A percentile compares a stretch with the other conserved stretches of the same genome.
Conservation (phyloP, 1,140 invertebrate species). For the Euura lappo region DNA sequence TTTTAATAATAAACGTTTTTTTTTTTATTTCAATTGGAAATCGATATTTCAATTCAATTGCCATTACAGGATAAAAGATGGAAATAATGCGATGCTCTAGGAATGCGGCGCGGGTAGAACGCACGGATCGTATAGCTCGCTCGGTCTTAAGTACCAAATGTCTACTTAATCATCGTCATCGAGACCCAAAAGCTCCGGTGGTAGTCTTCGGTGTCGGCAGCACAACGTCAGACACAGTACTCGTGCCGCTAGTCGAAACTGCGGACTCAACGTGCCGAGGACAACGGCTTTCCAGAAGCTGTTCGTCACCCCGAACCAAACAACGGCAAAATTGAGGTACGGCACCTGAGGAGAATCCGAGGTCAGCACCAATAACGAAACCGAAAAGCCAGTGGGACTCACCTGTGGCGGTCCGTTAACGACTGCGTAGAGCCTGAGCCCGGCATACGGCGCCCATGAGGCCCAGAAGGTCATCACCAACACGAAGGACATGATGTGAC, state of each 20-base stretch:
- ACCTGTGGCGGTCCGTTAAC: constrained; percentile 60
- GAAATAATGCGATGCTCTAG: constrained; percentile 38
- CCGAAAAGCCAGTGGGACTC: not conserved
- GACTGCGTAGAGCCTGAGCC: constrained; percentile 69
- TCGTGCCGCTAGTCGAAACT: constrained; percentile 86
- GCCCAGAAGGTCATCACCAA: constrained; percentile 89
- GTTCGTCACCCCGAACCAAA: constrained; percentile 93
- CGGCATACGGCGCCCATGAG: constrained; percentile 91
- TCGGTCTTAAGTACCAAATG: constrained; percentile 31
- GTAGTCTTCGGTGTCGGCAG: constrained; percentile 78
- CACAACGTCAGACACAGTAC: constrained; percentile 90
- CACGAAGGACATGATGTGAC: constrained; percentile 93
- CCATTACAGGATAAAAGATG: too few relatives aligned
- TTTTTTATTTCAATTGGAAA: too few relatives aligned
- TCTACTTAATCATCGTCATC: constrained; percentile 76
- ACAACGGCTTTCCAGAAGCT: constrained; percentile 95
- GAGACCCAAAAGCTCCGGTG: constrained; percentile 82
- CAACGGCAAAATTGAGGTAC: constrained; percentile 88
- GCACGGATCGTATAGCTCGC: not conserved
- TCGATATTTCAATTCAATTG: too few relatives aligned
- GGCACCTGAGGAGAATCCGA: constrained; percentile 68
- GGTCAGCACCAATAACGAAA: not conserved
- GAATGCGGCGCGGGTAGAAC: constrained; percentile 42
- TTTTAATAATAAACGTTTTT: too few relatives aligned
- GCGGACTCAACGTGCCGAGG: constrained; percentile 84